These are phyloP conservation scores for Rhodeus uyekii DNA, from an alignment of 2,797 vertebrate species.

Conservation along the genomic window DNA sequence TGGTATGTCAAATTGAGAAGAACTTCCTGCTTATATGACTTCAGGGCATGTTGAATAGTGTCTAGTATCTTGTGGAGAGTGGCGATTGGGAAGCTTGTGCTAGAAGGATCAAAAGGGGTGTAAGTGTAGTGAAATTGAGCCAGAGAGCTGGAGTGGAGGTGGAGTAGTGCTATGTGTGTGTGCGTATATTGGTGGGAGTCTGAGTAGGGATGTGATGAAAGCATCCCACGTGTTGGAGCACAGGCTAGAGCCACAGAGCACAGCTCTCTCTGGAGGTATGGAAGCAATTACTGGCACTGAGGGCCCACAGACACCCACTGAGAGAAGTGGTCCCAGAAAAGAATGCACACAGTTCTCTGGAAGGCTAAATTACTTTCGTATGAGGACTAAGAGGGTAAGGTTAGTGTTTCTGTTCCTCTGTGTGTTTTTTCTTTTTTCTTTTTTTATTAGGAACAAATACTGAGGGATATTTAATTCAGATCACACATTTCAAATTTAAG, in stretches of 20 bases:
- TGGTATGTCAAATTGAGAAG: slow-evolving; percentile 31
- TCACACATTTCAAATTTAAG: slow-evolving; percentile 83
- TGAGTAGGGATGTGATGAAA: slow-evolving; percentile 49
- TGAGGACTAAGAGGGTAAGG: slow-evolving; percentile 82
- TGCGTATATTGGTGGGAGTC: slow-evolving; percentile 36
- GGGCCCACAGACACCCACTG: slow-evolving; percentile 84
- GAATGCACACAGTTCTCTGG: slow-evolving; percentile 79
- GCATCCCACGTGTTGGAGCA: slow-evolving; percentile 44
- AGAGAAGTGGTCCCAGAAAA: slow-evolving; percentile 82
- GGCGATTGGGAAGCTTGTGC: slow-evolving; percentile 43
- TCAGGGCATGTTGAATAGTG: slow-evolving; percentile 47
- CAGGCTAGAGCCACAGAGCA: slow-evolving; percentile 46
- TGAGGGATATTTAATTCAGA: slow-evolving; percentile 82
- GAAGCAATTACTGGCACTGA: slow-evolving; percentile 93
- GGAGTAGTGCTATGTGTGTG: slow-evolving; percentile 36
- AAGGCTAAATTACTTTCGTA: slow-evolving; percentile 88
- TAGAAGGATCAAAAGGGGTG: slow-evolving; percentile 43
- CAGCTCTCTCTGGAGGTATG: slow-evolving; percentile 76
- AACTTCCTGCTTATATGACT: slow-evolving; percentile 50
- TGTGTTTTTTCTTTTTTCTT: slow-evolving; percentile 60
- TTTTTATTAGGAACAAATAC: slow-evolving; percentile 80
- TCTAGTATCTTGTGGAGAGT: slow-evolving; percentile 44
- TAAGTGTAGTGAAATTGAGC: slow-evolving; percentile 47
- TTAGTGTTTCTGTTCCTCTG: slow-evolving; percentile 72
- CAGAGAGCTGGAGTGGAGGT: slow-evolving; percentile 31